These are phyloP conservation scores for Toxostoma redivivum DNA, from an alignment of 2,113 vertebrate species.

Conservation along the genomic window DNA sequence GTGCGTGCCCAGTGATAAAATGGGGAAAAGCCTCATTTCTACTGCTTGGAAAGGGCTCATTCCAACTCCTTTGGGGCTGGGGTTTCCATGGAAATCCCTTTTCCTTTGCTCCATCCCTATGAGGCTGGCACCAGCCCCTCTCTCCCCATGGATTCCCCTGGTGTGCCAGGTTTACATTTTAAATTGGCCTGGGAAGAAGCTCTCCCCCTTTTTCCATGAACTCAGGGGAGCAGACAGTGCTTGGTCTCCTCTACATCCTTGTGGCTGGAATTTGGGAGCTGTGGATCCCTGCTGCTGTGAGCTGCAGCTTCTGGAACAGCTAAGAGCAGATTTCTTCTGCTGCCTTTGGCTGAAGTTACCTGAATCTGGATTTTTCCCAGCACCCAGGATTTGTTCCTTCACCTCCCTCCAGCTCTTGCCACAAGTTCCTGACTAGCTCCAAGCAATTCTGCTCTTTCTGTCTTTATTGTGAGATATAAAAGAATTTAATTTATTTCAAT, in stretches of 20 bases:
- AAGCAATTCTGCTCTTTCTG: not conserved
- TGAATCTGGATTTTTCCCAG: not conserved
- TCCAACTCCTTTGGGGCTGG: not conserved
- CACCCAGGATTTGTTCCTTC: not conserved
- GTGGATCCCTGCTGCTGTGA: not conserved
- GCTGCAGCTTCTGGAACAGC: not conserved
- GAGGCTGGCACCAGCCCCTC: not conserved
- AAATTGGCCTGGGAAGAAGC: accelerated
- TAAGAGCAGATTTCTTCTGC: not conserved
- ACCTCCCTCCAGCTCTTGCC: not conserved
- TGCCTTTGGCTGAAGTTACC: not conserved
- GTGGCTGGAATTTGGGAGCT: not conserved
- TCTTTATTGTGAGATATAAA: not conserved
- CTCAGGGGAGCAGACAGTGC: accelerated
- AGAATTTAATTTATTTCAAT: not conserved
- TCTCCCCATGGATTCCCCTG: not conserved
- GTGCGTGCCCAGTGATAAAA: not conserved
- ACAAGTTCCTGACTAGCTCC: not conserved
- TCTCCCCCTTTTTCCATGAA: not conserved
- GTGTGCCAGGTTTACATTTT: not conserved
- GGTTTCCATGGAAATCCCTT: not conserved
- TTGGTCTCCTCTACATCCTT: accelerated
- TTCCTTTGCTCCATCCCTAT: not conserved
- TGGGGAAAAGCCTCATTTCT: not conserved
- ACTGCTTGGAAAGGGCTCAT: accelerated